Percentiles rank a stretch among this genome's conserved stretches.
These are phyloP conservation scores for Catostomus latipinnis DNA, from an alignment of 2,797 vertebrate species.

Conservation along the genomic window DNA sequence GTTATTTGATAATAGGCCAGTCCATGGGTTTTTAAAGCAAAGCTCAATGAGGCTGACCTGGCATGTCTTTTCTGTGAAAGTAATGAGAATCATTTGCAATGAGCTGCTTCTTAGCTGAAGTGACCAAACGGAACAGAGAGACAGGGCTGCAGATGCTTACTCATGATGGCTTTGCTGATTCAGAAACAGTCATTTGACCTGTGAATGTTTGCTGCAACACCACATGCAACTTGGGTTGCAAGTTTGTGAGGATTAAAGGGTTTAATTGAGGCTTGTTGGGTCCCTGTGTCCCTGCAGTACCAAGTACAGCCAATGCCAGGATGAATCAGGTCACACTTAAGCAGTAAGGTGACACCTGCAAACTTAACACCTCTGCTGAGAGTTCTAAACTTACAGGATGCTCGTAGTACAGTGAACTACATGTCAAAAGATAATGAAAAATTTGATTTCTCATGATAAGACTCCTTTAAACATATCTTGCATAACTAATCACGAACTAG, in stretches of 20 bases:
- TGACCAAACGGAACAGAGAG: background rate
- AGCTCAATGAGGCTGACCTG: background rate
- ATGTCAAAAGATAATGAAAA: no score
- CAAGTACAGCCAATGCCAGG: conserved; percentile 6
- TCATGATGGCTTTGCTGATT: conserved; percentile 3
- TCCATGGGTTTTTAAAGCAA: background rate
- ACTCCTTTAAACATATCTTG: no score
- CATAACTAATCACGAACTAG: no score
- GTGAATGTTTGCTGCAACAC: background rate
- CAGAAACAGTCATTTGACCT: conserved; percentile 7
- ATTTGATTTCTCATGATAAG: no score
- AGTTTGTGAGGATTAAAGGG: conserved; percentile 1
- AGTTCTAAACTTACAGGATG: background rate
- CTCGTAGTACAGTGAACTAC: background rate
- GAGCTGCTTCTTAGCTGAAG: background rate
- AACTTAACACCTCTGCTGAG: background rate
- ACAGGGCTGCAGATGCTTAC: background rate
- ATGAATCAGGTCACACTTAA: conserved; percentile 1
- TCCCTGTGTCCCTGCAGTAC: conserved; percentile 4
- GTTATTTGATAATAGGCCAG: conserved; percentile 15
- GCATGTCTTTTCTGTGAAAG: background rate
- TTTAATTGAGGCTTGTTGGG: background rate
- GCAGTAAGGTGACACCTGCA: background rate
- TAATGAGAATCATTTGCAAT: background rate
- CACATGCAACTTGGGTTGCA: background rate